A percentile compares a stretch with the other conserved stretches of the same genome.
These are phyloP conservation scores for Oscheius sp. DNA, from an alignment of 2,888 invertebrate species.

Conservation along the genomic window DNA sequence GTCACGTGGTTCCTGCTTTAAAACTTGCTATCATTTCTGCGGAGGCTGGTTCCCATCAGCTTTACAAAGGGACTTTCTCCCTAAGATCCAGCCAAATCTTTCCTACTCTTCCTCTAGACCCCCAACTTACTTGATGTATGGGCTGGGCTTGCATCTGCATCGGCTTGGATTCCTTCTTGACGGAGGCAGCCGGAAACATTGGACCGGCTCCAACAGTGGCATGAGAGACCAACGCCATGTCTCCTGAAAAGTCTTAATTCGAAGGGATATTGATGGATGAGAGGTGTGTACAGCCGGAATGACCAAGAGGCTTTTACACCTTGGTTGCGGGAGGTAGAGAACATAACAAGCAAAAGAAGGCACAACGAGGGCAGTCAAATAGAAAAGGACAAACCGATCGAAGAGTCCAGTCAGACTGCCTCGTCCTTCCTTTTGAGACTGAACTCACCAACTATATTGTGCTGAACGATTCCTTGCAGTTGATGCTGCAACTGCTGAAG, in stretches of 20 bases:
- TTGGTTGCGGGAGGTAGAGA: not conserved
- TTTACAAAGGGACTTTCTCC: not conserved
- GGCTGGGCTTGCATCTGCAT: slow-evolving; percentile 40
- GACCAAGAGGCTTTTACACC: slow-evolving; percentile 24
- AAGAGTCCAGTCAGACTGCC: no score
- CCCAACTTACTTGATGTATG: slow-evolving; percentile 28
- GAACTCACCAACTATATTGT: slow-evolving; percentile 36
- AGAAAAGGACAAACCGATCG: slow-evolving; percentile 8
- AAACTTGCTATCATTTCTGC: not conserved
- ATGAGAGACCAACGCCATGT: slow-evolving; percentile 59
- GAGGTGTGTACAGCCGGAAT: slow-evolving; percentile 1
- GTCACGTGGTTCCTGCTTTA: slow-evolving; percentile 33
- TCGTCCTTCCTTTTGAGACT: no score
- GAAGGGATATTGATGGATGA: slow-evolving; percentile 4
- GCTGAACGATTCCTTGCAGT: slow-evolving; percentile 40
- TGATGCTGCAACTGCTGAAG: slow-evolving; percentile 39
- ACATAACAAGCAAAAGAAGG: not conserved
- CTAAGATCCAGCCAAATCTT: not conserved
- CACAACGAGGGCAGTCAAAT: slow-evolving; percentile 14
- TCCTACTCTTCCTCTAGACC: not conserved
- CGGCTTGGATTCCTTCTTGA: slow-evolving; percentile 44
- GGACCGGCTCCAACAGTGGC: slow-evolving; percentile 51
- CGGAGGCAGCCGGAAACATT: slow-evolving; percentile 44
- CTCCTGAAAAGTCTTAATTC: slow-evolving; percentile 44
- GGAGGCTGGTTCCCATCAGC: not conserved